Percentiles rank a stretch among this genome's conserved stretches.
Conservation (phyloP, 2,113 vertebrate species). For the Bambusicola thoracicus region DNA sequence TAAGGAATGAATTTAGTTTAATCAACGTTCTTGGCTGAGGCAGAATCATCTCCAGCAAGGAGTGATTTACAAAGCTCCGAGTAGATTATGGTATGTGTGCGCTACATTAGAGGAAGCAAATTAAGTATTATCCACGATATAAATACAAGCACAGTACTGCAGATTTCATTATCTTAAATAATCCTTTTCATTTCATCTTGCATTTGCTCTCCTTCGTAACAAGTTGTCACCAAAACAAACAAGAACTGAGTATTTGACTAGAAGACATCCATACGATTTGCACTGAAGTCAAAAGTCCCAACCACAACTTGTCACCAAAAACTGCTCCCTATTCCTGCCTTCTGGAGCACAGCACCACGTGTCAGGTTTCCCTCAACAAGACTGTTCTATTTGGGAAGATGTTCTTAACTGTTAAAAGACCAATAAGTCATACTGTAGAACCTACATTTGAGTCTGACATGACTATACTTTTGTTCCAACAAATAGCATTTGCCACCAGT, state of each 20-base stretch:
- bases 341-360: background rate
- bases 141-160: background rate
- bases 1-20: slow-evolving; percentile 41
- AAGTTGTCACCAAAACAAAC: background rate
- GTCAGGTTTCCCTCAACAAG: background rate
- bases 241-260: background rate
- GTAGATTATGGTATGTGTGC: background rate
- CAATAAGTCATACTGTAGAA: background rate
- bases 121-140: background rate
- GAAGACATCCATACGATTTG: background rate
- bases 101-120: background rate
- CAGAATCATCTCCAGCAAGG: background rate
- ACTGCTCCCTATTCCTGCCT: background rate
- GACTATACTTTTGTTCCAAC: background rate
- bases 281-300: background rate
- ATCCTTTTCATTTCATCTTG: background rate
- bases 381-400: background rate
- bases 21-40: slow-evolving; percentile 12
- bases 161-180: background rate
- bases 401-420: background rate
- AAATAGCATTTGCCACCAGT: background rate
- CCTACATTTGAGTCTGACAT: background rate
- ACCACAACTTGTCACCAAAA: background rate
- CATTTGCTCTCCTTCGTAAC: background rate
- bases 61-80: background rate